phyloP scores from a whole-genome alignment of 1,140 invertebrate genomes.

The Dinothrombium tinctorium region DNA sequence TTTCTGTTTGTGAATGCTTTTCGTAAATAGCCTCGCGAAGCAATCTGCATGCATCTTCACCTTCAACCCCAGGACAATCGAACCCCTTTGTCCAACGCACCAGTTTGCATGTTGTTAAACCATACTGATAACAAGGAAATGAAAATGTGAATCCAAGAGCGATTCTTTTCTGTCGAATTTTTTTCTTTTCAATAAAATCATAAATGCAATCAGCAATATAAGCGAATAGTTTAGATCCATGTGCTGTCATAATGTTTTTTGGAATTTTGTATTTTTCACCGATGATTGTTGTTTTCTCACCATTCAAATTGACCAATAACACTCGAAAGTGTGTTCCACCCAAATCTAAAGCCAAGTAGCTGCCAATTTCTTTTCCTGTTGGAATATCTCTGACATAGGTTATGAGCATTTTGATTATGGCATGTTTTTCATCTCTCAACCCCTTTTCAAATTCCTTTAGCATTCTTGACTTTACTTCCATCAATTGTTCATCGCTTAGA shows the following conservation, averaged over 20 bases:
- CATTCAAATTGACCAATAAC: slow-evolving; percentile 50
- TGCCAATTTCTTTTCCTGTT: slow-evolving; percentile 76
- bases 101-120: slow-evolving; percentile 62
- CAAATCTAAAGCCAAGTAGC: slow-evolving; percentile 87
- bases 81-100: slow-evolving; percentile 91
- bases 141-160: slow-evolving; percentile 97
- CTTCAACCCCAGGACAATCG: slow-evolving; percentile 60
- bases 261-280: slow-evolving; percentile 91
- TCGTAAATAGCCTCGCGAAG: slow-evolving; percentile 38
- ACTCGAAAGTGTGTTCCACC: slow-evolving; percentile 98
- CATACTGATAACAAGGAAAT: slow-evolving; percentile 74
- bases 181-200: slow-evolving; percentile 60
- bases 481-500: background rate
- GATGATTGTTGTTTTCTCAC: slow-evolving; percentile 40
- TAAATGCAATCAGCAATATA: slow-evolving; percentile 91
- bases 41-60: slow-evolving; percentile 57
- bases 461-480: background rate
- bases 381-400: slow-evolving; percentile 91
- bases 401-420: slow-evolving; percentile 58
- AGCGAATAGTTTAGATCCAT: slow-evolving; percentile 66
- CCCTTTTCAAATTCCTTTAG: background rate
- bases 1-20: background rate
- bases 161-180: slow-evolving; percentile 41
- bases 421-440: background rate
- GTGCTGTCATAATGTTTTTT: slow-evolving; percentile 72